These are phyloP conservation scores for Hirtodrosophila alboralis DNA, from an alignment of 2,888 invertebrate species.

Conservation along the genomic window DNA sequence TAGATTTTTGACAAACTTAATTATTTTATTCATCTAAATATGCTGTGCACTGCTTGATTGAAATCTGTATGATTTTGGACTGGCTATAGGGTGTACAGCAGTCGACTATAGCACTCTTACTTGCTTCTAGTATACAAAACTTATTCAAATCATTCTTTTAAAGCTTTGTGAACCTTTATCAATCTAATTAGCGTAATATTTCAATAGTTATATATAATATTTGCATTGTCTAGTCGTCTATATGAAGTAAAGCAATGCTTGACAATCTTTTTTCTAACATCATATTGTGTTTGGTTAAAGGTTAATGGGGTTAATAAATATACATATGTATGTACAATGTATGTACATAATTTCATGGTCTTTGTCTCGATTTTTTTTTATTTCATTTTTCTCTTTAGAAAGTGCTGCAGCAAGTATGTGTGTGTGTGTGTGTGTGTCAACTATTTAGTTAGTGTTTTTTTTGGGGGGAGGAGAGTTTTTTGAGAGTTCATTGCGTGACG, in stretches of 20 bases:
- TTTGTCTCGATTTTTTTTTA: not conserved
- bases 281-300: conserved; percentile 48
- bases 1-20: too few relatives aligned
- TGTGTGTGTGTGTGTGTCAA: not conserved
- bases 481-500: conserved; percentile 24
- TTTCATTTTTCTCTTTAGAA: not conserved
- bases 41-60: too few relatives aligned
- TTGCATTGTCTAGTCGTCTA: not conserved
- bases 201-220: not conserved
- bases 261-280: conserved; percentile 46
- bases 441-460: conserved; percentile 4
- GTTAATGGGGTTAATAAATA: conserved; percentile 69
- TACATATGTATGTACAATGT: conserved; percentile 1
- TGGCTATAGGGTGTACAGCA: too few relatives aligned
- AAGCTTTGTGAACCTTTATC: too few relatives aligned
- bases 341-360: conserved; percentile 5
- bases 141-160: too few relatives aligned
- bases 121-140: too few relatives aligned
- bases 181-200: too few relatives aligned
- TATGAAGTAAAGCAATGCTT: conserved; percentile 44
- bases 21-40: too few relatives aligned
- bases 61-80: too few relatives aligned
- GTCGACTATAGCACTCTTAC: too few relatives aligned
- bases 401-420: not conserved
- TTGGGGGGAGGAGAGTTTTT: conserved; percentile 1